Conservation (phyloP, 2,113 vertebrate species). For the Murina feae region DNA sequence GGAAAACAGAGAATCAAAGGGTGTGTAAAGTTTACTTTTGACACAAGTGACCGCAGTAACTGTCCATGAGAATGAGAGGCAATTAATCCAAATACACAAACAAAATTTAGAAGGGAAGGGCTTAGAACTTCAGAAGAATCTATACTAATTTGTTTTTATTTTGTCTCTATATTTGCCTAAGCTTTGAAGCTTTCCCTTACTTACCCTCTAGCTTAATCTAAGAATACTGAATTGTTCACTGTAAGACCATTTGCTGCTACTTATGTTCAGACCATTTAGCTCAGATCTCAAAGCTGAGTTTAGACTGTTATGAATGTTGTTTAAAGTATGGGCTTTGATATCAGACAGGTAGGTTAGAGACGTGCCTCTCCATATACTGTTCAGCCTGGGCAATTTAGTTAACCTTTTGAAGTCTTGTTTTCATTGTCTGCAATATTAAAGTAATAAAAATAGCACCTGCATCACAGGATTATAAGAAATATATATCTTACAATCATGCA, state of each 20-base stretch:
- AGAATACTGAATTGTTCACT: neutral
- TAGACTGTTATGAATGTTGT: neutral
- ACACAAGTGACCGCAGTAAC: neutral
- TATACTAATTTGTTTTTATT: neutral
- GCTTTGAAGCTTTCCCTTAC: neutral
- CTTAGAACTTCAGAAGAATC: slow-evolving; percentile 14
- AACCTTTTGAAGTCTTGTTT: slow-evolving; percentile 28
- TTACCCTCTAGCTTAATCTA: neutral
- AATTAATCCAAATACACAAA: neutral
- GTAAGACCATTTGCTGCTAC: neutral
- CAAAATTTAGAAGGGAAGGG: neutral
- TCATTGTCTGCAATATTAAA: neutral
- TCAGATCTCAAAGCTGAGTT: neutral
- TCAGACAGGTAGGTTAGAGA: neutral
- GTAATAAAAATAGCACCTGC: neutral
- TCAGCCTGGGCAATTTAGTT: neutral
- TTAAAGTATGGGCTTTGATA: neutral
- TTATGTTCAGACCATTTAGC: neutral
- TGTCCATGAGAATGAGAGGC: neutral
- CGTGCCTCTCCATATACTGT: neutral
- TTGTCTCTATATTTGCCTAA: neutral
- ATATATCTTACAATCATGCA: neutral
- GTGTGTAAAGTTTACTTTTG: neutral
- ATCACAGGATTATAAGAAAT: neutral
- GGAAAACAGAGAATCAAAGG: neutral